A percentile compares a stretch with the other conserved stretches of the same genome.
Evolutionary conservation across 2,888 invertebrate species (phyloP).

Genomic region (Drosophila mimetica): DNA sequence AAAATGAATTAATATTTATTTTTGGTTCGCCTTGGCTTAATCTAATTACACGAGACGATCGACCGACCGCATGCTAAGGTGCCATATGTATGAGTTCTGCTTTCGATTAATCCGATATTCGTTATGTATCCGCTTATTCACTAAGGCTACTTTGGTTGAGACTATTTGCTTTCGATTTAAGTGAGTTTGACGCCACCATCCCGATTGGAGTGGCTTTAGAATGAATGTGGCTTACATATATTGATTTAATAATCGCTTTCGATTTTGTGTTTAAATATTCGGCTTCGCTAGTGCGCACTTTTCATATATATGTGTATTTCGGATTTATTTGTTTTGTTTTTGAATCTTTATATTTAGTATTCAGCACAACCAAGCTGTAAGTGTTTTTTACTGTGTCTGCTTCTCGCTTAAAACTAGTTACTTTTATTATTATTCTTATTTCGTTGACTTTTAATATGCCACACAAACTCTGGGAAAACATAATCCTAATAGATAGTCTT

Average conservation of each 20-base stretch:
- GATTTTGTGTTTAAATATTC: conserved; percentile 17
- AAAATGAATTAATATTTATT: conserved; percentile 18
- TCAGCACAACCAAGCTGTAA: conserved; percentile 77
- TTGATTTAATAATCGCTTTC: conserved; percentile 32
- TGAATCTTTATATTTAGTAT: conserved; percentile 49
- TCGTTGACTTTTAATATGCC: conserved; percentile 34
- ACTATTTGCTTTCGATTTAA: conserved; percentile 48
- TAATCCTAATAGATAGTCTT: not conserved
- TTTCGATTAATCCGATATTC: conserved; percentile 23
- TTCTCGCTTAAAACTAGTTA: conserved; percentile 26
- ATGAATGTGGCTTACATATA: conserved; percentile 28
- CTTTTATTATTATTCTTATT: conserved; percentile 29
- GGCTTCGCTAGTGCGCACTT: conserved; percentile 5
- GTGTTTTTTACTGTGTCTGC: conserved; percentile 42
- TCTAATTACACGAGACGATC: conserved; percentile 32
- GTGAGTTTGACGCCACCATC: conserved; percentile 25
- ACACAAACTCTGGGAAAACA: conserved; percentile 9
- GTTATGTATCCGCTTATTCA: conserved; percentile 49
- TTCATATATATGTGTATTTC: conserved; percentile 15
- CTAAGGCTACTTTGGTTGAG: conserved; percentile 79
- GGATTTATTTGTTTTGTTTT: conserved; percentile 10
- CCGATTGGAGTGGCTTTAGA: conserved; percentile 17
- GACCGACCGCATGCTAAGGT: conserved; percentile 27
- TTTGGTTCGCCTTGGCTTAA: conserved; percentile 34
- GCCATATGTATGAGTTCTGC: conserved; percentile 14